Conservation (phyloP, 2,888 invertebrate genomes). For the Dastarcus helophoroides region DNA sequence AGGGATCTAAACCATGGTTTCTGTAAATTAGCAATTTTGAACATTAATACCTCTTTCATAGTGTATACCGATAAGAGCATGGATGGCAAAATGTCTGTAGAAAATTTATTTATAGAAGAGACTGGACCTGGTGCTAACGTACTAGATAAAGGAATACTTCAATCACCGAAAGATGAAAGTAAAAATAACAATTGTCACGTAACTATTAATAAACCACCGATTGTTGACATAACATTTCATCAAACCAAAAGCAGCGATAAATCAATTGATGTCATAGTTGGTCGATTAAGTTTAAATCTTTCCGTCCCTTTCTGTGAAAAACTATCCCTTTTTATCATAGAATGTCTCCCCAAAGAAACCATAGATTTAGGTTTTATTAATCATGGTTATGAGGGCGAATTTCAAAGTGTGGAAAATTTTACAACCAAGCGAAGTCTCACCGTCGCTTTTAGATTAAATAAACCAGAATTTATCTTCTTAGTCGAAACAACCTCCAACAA, state of each 20-base stretch:
- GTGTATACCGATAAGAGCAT: conserved; percentile 57
- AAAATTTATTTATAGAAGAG: conserved; percentile 58
- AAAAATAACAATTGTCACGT: conserved; percentile 42
- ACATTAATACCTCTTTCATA: conserved; percentile 51
- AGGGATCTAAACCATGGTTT: conserved; percentile 60
- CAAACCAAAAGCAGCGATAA: conserved; percentile 49
- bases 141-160: conserved; percentile 52
- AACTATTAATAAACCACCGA: conserved; percentile 56
- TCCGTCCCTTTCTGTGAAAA: conserved; percentile 58
- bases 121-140: conserved; percentile 54
- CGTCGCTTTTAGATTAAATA: conserved; percentile 59
- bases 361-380: conserved; percentile 58
- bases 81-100: conserved; percentile 58
- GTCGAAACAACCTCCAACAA: conserved; percentile 51
- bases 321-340: conserved; percentile 33
- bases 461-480: conserved; percentile 67
- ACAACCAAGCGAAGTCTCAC: too few species aligned
- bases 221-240: conserved; percentile 57
- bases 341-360: conserved; percentile 42
- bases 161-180: conserved; percentile 49
- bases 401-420: conserved; percentile 21
- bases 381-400: conserved; percentile 58
- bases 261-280: conserved; percentile 58
- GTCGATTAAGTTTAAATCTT: conserved; percentile 59
- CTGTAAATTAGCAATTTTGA: conserved; percentile 57